Evolutionary conservation across 2,888 invertebrate genomes (phyloP), one percentile per base, ranked within the genome.

Genomic region (Xanthia icteritia): DNA sequence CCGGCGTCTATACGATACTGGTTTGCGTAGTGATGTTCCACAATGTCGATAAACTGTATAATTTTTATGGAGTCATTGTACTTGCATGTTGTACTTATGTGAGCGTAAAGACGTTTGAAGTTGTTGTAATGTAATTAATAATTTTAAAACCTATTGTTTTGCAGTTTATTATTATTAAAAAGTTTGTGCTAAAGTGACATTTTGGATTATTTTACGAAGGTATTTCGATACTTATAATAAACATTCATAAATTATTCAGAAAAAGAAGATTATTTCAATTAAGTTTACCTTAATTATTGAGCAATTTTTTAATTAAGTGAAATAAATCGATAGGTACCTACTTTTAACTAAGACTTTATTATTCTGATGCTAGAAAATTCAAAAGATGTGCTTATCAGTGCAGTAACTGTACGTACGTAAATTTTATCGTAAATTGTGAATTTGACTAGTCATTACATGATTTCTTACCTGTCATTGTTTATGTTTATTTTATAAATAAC

Each of bases 21-120:
- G 88, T 90, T 87, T 86, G 69, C 70, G 27, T 92, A 93, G 92
- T 87, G 93, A 89, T 90, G 93, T 84, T 70, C 81, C 60, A 54
- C 68, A 77, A 79, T 72, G 76, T 89, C 89, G 90, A 91, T 89
- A 88, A 86, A 81, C 45, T 76, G 73, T 81, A 48, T 58, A 74
- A 74, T 31, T 76, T 77, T 71, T 64, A 65, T 77, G 39, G 39
- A 69, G 39, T 63, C n/a, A 75, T 70, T 72, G 56, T 75, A 69
- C 54, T 67, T 56, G 56, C 45, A 31, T 51, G 56, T 71, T 58
- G 48, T 45, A 31, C 2, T 67, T 42, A 73, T n/a, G n/a, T 36
- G 42, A 45, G 58, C 17, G 54, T 64, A 48, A 36, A 20, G 11
- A 15, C 11, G 36, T 71, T 70, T 60, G 5, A 36, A 51, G 45